Evolutionary conservation across 2,888 invertebrate genomes (phyloP).

Genomic region (Morpho achilles): DNA sequence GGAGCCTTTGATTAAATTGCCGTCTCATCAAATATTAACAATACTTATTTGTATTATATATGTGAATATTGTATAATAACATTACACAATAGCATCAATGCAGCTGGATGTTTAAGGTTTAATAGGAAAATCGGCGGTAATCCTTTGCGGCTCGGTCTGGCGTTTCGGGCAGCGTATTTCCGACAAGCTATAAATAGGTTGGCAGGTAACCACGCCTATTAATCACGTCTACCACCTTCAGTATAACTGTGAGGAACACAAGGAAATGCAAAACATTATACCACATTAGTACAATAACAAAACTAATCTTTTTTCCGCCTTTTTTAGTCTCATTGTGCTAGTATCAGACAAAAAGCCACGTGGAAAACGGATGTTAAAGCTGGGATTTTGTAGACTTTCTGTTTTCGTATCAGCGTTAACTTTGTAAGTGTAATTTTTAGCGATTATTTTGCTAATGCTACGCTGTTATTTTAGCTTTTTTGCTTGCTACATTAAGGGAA

Average conservation of each 20-base stretch:
- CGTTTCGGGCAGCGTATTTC: conserved; percentile 43
- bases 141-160: conserved; percentile 49
- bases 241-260: conserved; percentile 10
- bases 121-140: conserved; percentile 35
- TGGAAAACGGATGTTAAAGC: conserved; percentile 22
- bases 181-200: conserved; percentile 61
- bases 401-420: conserved; percentile 9
- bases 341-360: conserved; percentile 26
- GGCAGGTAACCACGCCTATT: conserved; percentile 50
- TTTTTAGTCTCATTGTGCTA: conserved; percentile 22
- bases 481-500: neutral
- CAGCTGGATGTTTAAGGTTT: conserved; percentile 37
- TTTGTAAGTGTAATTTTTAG: conserved; percentile 13
- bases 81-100: conserved; percentile 25
- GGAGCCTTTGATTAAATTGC: too few relatives aligned
- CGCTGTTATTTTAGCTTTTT: neutral
- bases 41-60: neutral
- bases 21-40: neutral
- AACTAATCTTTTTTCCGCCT: conserved; percentile 35
- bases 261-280: conserved; percentile 47
- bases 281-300: conserved; percentile 45
- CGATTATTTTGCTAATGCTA: conserved; percentile 14
- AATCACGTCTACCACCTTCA: conserved; percentile 60
- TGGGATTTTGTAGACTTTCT: conserved; percentile 22
- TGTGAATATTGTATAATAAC: conserved; percentile 10